Base-by-base conservation (phyloP, 2,888 invertebrate genomes). In the Mantis religiosa region DNA sequence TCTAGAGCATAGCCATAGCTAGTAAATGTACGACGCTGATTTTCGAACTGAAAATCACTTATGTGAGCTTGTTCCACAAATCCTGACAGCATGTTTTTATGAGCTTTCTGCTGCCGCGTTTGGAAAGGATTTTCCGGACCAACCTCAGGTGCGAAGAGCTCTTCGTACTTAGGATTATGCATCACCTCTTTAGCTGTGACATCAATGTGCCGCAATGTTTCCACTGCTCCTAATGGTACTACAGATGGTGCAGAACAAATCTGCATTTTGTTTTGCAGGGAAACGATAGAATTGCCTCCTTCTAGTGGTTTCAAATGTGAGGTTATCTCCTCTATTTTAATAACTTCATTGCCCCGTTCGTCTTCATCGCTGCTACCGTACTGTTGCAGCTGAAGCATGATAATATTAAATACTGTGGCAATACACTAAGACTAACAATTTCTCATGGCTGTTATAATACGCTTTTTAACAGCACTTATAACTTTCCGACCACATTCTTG, bases 21-120 rank as follows among this genome's bases (percentile, higher is more conserved):
- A 82, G 97, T 96, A 93, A 99, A 99, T 28, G 99, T 99, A 91
- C 98, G 94, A 89, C 99, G 95, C 92, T 99, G 99, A 92, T 98
- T 98, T 93, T 99, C 99, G 95, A 99, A 99, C 92, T 99, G 98
- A 93, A 99, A 99, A 91, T 98, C 97, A 93, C 97, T 99, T 87
- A 99, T 96, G 93, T 99, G 98, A 0, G 99, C 98, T 90, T 97
- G 96, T 92, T 99, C 99, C 0, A 99, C 97, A 93, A 96, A 98
- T 0, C 99, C 99, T 0, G 99, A 96, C 20, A 99, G 94, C 91
- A 97, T 98, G 92, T 99, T 99, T 92, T 98, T 97, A 9, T 95
- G 94, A 0, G 99, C 97, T 90, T 95, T 95, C 94, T 98, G 97
- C 92, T 98, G 98, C 92, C 97, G 96, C 0, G 98, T 98, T 93